A percentile compares a stretch with the other conserved stretches of the same genome.
phyloP scores from a whole-genome alignment of 2,113 vertebrate species.

The Talpa occidentalis region DNA sequence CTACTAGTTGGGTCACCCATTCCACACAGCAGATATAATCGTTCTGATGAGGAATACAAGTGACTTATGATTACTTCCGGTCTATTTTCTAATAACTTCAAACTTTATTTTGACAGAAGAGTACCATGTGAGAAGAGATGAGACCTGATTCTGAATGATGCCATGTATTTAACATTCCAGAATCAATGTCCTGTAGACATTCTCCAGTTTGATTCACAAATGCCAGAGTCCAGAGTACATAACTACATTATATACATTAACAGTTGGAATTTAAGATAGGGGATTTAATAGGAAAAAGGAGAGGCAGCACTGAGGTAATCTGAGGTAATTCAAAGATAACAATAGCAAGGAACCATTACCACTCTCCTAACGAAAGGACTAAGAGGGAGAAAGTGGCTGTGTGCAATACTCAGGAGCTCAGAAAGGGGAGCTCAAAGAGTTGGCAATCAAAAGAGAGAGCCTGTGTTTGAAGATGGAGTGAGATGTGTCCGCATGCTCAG shows the following conservation, averaged over 20 bases:
- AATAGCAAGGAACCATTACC: background rate
- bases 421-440: background rate
- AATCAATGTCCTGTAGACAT: background rate
- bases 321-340: background rate
- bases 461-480: background rate
- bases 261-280: background rate
- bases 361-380: background rate
- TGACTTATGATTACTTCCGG: background rate
- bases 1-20: background rate
- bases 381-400: background rate
- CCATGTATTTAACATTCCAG: background rate
- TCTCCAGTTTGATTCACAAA: conserved; percentile 25
- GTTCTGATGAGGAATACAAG: background rate
- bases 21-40: background rate
- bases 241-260: background rate
- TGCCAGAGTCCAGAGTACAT: background rate
- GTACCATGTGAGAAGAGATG: background rate
- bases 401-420: background rate
- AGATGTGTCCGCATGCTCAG: no score
- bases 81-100: background rate
- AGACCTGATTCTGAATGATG: background rate
- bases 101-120: background rate
- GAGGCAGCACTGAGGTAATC: background rate
- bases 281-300: background rate
- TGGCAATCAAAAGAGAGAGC: background rate